Conservation (phyloP, 2,113 vertebrate genomes). For the Atlantisia rogersi region DNA sequence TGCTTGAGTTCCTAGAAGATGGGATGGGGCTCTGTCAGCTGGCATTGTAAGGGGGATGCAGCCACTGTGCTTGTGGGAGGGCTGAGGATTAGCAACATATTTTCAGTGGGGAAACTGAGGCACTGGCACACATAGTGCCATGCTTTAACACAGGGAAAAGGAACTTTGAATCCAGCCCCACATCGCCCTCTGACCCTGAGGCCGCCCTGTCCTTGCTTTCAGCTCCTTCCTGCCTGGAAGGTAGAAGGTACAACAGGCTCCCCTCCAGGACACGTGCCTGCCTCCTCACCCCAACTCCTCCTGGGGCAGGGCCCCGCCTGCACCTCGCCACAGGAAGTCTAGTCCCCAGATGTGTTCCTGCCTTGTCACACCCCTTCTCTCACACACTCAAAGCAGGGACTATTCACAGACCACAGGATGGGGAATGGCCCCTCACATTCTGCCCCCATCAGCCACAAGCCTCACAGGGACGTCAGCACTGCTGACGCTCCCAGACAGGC, state of each 20-base stretch:
- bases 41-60: fast-evolving
- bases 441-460: no score
- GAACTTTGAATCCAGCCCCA: neutral
- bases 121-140: neutral
- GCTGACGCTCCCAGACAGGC: neutral
- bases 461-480: fast-evolving
- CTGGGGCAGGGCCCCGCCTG: neutral
- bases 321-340: neutral
- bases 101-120: neutral
- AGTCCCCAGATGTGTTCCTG: neutral
- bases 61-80: fast-evolving
- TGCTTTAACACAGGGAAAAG: neutral
- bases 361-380: neutral
- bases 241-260: neutral
- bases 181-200: neutral
- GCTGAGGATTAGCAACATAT: neutral
- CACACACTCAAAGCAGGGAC: neutral
- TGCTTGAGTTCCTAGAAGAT: conserved; percentile 85
- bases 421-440: neutral
- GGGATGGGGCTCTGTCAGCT: neutral
- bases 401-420: neutral
- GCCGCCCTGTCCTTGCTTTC: neutral
- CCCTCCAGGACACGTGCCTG: neutral
- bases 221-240: neutral
- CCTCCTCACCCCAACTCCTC: neutral